Conservation (phyloP, 2,113 vertebrate genomes). For the Ranitomeya variabilis region DNA sequence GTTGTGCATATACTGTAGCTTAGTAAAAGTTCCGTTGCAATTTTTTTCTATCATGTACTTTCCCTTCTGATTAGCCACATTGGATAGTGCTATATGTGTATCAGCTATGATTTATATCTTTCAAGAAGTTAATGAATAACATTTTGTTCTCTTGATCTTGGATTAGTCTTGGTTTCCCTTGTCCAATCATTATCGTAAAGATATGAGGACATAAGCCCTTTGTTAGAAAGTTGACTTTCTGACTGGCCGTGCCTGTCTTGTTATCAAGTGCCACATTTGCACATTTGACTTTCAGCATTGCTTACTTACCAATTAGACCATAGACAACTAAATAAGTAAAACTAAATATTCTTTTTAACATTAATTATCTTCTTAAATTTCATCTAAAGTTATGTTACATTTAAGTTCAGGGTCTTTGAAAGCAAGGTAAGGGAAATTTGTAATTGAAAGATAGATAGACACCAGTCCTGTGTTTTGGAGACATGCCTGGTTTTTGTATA, state of each 20-base stretch:
- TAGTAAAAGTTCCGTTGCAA: too few relatives aligned
- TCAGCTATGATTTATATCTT: neutral
- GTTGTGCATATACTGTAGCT: too few relatives aligned
- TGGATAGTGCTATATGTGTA: neutral
- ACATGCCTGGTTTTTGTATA: too few relatives aligned
- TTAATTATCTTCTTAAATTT: too few relatives aligned
- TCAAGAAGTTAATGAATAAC: slow-evolving; percentile 1
- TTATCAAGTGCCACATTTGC: neutral
- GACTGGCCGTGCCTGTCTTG: neutral
- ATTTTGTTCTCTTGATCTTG: neutral
- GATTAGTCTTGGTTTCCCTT: neutral
- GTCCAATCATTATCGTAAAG: neutral
- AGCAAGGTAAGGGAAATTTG: too few relatives aligned
- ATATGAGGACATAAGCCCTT: neutral
- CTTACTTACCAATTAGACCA: too few relatives aligned
- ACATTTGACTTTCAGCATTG: neutral
- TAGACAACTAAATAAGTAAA: too few relatives aligned
- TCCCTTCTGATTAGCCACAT: neutral
- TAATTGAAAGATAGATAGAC: too few relatives aligned
- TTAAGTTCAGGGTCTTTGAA: too few relatives aligned
- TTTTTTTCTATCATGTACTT: neutral
- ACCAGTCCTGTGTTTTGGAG: too few relatives aligned
- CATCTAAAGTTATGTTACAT: too few relatives aligned
- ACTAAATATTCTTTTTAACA: too few relatives aligned
- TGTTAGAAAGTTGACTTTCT: neutral